These are phyloP conservation scores for Meriones unguiculatus DNA, from an alignment of 2,113 vertebrate species.

Conservation along the genomic window DNA sequence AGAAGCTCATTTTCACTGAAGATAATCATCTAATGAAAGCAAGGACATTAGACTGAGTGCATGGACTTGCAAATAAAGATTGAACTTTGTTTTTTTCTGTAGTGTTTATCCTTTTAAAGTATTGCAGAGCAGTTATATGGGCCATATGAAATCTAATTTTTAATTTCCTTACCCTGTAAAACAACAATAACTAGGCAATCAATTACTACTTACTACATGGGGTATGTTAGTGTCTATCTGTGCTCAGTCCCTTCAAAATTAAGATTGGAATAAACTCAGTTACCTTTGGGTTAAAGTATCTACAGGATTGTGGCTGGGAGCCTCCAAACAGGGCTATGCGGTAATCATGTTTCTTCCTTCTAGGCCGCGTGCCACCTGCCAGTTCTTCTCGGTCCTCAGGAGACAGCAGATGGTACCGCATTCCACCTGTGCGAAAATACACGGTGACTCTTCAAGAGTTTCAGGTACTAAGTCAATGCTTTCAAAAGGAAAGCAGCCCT, in stretches of 20 bases:
- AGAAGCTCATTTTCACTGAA: slow-evolving; percentile 15
- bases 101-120: background rate
- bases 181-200: slow-evolving; percentile 1
- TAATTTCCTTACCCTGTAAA: slow-evolving; percentile 48
- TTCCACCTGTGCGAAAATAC: slow-evolving; percentile 88
- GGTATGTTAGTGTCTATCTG: background rate
- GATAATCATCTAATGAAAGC: background rate
- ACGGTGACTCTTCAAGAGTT: slow-evolving; percentile 56
- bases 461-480: background rate
- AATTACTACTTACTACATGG: background rate
- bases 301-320: slow-evolving; percentile 98
- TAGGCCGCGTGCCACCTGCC: slow-evolving; percentile 94
- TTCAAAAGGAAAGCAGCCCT: slow-evolving; percentile 16
- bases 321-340: slow-evolving; percentile 97
- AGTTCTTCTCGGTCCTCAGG: slow-evolving; percentile 96
- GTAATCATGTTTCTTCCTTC: slow-evolving; percentile 96
- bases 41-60: background rate
- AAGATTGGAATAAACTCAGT: slow-evolving; percentile 31
- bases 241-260: slow-evolving; percentile 13
- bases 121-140: background rate
- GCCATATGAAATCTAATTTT: slow-evolving; percentile 36
- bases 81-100: background rate
- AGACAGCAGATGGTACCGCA: slow-evolving; percentile 93
- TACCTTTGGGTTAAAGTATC: slow-evolving; percentile 99
- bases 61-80: slow-evolving; percentile 9